phyloP scores from a whole-genome alignment of 2,113 vertebrate genomes.

The Balaeniceps rex region DNA sequence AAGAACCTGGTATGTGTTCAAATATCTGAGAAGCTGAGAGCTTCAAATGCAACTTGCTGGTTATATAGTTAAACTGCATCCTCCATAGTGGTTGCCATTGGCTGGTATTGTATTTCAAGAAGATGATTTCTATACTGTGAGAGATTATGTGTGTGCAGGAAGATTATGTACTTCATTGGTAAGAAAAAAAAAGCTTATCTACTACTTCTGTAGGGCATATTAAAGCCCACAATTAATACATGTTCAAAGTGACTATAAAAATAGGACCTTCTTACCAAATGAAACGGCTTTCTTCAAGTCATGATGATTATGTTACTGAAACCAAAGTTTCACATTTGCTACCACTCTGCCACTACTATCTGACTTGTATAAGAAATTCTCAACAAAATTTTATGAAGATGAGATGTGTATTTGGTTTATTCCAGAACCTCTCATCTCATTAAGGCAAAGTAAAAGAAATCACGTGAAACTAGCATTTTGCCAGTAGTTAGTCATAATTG shows the following conservation, averaged over 20 bases:
- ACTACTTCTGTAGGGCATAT: background rate
- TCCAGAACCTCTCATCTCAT: background rate
- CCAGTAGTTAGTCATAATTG: background rate
- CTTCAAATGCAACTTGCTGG: background rate
- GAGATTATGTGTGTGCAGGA: background rate
- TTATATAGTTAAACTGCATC: background rate
- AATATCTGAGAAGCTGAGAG: background rate
- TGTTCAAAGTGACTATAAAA: background rate
- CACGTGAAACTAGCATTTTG: background rate
- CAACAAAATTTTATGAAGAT: background rate
- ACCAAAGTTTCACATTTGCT: background rate
- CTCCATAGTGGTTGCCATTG: background rate
- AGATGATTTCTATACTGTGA: background rate
- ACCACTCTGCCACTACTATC: background rate
- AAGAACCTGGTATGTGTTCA: slow-evolving; percentile 83
- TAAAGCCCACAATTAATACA: background rate
- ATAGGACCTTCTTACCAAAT: background rate
- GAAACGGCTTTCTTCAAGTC: background rate
- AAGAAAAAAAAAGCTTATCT: background rate
- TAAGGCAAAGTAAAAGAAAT: background rate
- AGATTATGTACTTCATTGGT: background rate
- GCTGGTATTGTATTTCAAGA: background rate
- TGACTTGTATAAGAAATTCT: background rate
- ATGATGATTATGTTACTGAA: background rate
- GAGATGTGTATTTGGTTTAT: background rate